Conservation (phyloP, 2,113 vertebrate genomes). For the Hippocampus barbouri region DNA sequence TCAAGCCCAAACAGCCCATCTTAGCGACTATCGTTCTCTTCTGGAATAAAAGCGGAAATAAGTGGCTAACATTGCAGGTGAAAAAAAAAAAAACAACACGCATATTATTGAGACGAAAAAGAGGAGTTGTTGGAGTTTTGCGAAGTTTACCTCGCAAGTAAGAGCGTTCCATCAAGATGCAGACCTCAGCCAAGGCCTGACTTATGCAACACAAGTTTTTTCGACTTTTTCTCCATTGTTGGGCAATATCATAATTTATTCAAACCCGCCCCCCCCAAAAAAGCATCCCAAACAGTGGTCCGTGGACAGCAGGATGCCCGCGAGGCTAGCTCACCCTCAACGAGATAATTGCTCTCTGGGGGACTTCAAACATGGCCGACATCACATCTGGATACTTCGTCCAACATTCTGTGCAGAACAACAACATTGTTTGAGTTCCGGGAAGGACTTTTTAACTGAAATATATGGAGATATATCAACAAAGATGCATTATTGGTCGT, state of each 20-base stretch:
- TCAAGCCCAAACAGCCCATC: not conserved
- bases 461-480: no score
- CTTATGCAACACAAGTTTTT: not conserved
- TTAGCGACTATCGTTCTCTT: not conserved
- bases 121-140: not conserved
- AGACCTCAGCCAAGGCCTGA: not conserved
- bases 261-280: not conserved
- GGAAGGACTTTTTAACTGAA: not conserved
- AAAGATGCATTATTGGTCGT: not conserved
- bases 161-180: not conserved
- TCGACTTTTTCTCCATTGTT: not conserved
- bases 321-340: not conserved
- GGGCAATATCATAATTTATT: not conserved
- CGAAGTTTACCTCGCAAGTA: not conserved
- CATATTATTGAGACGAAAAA: no score
- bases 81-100: not conserved
- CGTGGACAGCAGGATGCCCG: slow-evolving; percentile 3
- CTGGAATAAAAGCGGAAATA: not conserved
- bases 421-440: not conserved
- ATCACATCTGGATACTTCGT: not conserved
- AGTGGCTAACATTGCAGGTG: not conserved
- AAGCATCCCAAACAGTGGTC: not conserved
- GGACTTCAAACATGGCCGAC: not conserved
- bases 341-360: slow-evolving; percentile 1
- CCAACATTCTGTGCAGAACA: not conserved